These are phyloP conservation scores for Styela clava DNA, from an alignment of 23 tunicate species.

Conservation along the genomic window DNA sequence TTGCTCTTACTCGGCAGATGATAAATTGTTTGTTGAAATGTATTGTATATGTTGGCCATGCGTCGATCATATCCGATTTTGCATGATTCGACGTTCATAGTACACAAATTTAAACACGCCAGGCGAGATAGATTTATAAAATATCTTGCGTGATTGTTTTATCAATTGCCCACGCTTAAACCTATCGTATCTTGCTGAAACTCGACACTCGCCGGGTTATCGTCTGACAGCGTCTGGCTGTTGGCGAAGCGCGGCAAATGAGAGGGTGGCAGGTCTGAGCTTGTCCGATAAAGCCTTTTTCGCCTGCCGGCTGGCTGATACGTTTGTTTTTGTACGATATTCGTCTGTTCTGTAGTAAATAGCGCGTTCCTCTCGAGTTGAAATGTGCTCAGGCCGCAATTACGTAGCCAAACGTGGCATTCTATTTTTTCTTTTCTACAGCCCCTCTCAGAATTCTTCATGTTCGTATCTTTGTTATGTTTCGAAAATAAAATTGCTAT, in stretches of 20 bases:
- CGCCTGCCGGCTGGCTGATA: background rate
- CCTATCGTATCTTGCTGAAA: background rate
- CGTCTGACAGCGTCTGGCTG: background rate
- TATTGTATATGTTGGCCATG: too few species aligned
- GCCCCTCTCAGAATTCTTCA: too few species aligned
- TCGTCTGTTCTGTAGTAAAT: conserved; percentile 18
- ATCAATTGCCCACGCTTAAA: background rate
- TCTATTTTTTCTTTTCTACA: background rate
- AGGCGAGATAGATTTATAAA: too few species aligned
- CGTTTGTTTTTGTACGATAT: background rate
- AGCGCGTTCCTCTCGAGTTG: conserved; percentile 2
- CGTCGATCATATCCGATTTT: too few species aligned
- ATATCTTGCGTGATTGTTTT: too few species aligned
- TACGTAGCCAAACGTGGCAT: conserved; percentile 5
- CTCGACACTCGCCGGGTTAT: background rate
- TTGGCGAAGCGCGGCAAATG: conserved; percentile 11
- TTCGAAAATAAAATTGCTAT: background rate
- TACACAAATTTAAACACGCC: too few species aligned
- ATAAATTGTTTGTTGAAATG: too few species aligned
- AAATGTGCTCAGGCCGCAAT: background rate
- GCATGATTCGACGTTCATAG: too few species aligned
- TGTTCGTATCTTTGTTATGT: background rate
- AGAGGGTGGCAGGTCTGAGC: conserved; percentile 36
- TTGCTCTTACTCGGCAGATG: too few species aligned
- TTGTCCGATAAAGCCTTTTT: conserved; percentile 25